Evolutionary conservation across 2,113 vertebrate species (phyloP), one percentile per base, ranked within the genome.

Genomic region (Ovibos moschatus): DNA sequence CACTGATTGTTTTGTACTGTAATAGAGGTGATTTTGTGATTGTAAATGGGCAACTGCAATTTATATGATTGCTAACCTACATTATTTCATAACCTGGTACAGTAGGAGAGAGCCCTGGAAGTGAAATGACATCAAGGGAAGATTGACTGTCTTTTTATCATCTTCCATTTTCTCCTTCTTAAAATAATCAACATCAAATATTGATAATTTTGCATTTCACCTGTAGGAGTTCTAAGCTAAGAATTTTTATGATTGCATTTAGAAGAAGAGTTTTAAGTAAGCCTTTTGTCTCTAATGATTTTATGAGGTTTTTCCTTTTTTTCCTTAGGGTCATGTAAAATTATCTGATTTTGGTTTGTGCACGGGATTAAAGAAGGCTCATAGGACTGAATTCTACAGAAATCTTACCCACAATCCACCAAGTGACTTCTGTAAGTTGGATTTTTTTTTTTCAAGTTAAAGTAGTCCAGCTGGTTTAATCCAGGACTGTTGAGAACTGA

Each of bases 321-420:
- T 85, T 83, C 87, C 93, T 83, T 98, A 99, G 99, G 99, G 99
- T 74, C 99, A 99, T 11, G 99, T 99, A 96, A 99, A 99, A 96
- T 98, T 99, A 88, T 99, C 99, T 36, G 99, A 99, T 97, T 99
- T 99, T 97, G 99, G 99, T 50, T 99, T 99, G 90, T 99, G 99
- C 97, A 99, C 99, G 1, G 99, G 99, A 86, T 99, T 99, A 97
- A 99, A 99, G 98, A 99, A 99, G 97, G 99, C 99, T 81, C 99
- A 99, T 98, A 99, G 99, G 95, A 99, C 99, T 0, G 99, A 99
- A 96, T 99, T 99, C 97, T 99, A 99, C 97, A 99, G 99, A 97
- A 99, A 99, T 98, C 99, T 99, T 85, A 99, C 99, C 0, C 99
- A 99, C 96, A 99, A 99, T 98, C 99, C 99, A 0, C 99, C 99